Base-by-base conservation (phyloP, 2,113 vertebrate genomes). In the Lipophrys pholis region DNA sequence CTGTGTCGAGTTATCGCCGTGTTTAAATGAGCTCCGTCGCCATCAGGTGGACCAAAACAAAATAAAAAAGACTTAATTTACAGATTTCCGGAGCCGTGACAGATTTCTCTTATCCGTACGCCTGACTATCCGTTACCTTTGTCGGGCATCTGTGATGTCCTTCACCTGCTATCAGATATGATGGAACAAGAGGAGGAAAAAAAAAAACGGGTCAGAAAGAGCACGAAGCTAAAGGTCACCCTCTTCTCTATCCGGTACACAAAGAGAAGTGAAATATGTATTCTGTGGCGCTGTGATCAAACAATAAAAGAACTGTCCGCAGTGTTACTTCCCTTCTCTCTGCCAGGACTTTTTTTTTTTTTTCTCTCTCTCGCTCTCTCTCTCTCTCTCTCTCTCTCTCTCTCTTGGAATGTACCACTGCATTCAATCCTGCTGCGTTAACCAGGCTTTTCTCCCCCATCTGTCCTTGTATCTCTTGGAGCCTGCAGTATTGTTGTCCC, bases 41-140 rank as follows among this genome's bases (percentile, higher is more conserved):
- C 69, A 43, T 76, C 56, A 40, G 42, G 62, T 42, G 41, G 30
- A 77, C 45, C 10, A 15, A 35, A 67, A 43, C 73, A 82, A 60
- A 43, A 40, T 36, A 69, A 42, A 12, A 35, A 71, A 82, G 60
- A 71, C 67, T 75, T 80, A 11, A 85, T 77, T 72, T 48, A 50
- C 51, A 70, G 53, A 58, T 69, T 82, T 76, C 64, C 52, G 51
- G 43, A 60, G 56, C 70, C 54, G 39, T 49, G 69, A 78, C 63
- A 11, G 74, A 51, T 39, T 35, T 61, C 59, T 82, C 55, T 75
- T 40, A 62, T 80, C 56, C 39, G 8, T 55, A 79, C 57, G 51
- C 58, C 16, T n/a, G 49, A 78, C 62, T 78, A 84, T 89, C 81
- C 60, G 45, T 78, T 57, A 57, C 84, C 70, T 76, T 84, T 84